Base-by-base conservation (phyloP, 2,797 vertebrate genomes). In the Danio tinwini region DNA sequence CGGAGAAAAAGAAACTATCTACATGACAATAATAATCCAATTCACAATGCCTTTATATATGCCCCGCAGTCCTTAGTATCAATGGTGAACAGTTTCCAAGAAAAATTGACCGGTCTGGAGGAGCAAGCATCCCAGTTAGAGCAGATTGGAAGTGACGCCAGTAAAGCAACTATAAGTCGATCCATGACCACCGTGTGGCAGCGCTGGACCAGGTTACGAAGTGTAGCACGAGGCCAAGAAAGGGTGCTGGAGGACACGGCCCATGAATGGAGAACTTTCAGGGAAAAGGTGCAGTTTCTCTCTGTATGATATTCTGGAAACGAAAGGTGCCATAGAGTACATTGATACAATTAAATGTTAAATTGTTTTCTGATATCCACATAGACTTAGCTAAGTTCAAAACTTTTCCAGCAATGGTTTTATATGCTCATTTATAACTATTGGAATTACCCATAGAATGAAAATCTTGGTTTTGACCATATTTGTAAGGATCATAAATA, bases 161-260 rank as follows among this genome's bases (percentile, higher is more conserved):
- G 95, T 91, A 96, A 94, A 86, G 95, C 94, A 0, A 88, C 95
- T 56, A 91, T 95, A 71, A 93, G 93, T 89, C 94, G 96, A 76
- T 93, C 92, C 2, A 95, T 95, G 88, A 96, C 93, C 1, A 95
- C 95, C 0, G 96, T 97, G 62, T 96, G 96, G 96, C 96, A 98
- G 86, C 96, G 96, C 55, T 97, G 97, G 97, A 95, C 93, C 0
- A 91, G 94, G 5, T 95, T 99, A 9, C 92, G 90, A 12, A 94
- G 93, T 11, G 94, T 96, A 81, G 94, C 95, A 39, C 93, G 92
- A 80, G 95, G 96, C 55, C 98, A 98, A 88, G 94, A 98, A 89
- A 96, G 95, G 85, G 93, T 96, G 21, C 93, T 99, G 88, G 95
- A 96, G 88, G 96, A 97, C 55, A 92, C 96, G 0, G 90, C 91